Evolutionary conservation across 2,797 vertebrate genomes (phyloP).

Genomic region (Muscicapa comitata): DNA sequence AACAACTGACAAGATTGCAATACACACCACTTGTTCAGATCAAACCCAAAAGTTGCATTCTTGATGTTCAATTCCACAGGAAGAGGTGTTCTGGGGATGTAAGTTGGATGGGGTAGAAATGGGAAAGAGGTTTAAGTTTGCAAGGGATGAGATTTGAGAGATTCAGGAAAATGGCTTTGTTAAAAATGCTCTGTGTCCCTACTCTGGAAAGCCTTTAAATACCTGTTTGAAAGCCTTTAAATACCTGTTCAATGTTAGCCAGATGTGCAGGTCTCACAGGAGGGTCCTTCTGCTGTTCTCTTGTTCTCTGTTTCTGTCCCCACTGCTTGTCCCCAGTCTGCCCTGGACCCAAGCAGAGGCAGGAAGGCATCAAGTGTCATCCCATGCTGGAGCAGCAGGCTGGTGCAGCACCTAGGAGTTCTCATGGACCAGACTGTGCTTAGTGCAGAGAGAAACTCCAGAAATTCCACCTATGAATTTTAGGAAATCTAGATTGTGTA

Average conservation of each 20-base stretch:
- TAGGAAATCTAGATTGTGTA: neutral
- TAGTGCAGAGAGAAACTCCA: neutral
- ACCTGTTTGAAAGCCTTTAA: neutral
- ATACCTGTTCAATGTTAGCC: neutral
- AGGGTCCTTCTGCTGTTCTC: neutral
- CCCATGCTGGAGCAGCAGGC: neutral
- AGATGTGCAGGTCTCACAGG: neutral
- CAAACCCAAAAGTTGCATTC: neutral
- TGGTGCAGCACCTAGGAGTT: fast-evolving
- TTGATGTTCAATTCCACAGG: neutral
- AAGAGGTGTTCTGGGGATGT: neutral
- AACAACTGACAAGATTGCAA: neutral
- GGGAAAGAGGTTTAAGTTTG: neutral
- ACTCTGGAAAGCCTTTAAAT: neutral
- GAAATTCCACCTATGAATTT: neutral
- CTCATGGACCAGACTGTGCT: neutral
- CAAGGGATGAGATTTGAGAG: neutral
- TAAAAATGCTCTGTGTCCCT: neutral
- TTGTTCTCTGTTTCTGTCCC: neutral
- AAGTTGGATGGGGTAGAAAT: neutral
- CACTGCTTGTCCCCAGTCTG: neutral
- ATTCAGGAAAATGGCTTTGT: neutral
- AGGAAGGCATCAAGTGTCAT: neutral
- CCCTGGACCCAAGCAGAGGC: neutral
- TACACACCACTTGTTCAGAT: neutral